Base-by-base conservation (phyloP, 2,113 vertebrate species). In the Xiphorhynchus elegans region DNA sequence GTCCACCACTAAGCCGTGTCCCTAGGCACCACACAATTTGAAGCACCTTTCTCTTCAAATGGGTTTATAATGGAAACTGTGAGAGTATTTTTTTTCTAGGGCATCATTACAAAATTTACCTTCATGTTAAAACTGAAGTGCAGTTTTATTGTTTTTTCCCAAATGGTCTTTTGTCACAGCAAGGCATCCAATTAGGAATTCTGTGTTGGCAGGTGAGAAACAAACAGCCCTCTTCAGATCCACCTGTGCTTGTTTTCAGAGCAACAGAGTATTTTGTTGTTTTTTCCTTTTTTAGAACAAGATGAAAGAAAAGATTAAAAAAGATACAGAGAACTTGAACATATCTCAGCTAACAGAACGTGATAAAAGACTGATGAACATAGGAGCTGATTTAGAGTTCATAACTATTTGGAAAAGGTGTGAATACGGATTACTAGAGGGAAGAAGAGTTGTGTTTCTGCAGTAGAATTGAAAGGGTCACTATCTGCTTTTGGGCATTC, bases 181-280 rank as follows among this genome's bases (percentile, higher is more conserved):
- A 67, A 77, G 94, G 77, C 23, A 29, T 84, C 79, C 87, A 95
- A 86, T 93, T 96, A 95, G 73, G 58, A 78, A 90, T 78, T 92
- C 56, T 75, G 1, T 63, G 59, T 93, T 95, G 88, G 72, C 86
- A 94, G 42, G 56, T 95, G 83, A 91, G 88, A 94, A 89, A n/a
- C 46, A 95, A 95, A 53, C 29, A 79, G 42, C 53, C 33, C 60
- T 87, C 69, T 96, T 95, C 78, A 91, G 72, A 93, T 76, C 79
- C 79, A 82, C 18, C 33, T 95, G 74, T 68, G 18, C 39, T 76
- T 53, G 16, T 77, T 95, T 96, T 91, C 50, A 53, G 47, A 87
- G 64, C 7, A 89, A 47, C 6, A 35, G 49, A 7, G 7, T 37
- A 44, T 92, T 85, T 95, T 92, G 83, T 35, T 93, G 60, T 24